Conservation (phyloP, 2,797 vertebrate genomes). For the Parotocinclus haroldoi region DNA sequence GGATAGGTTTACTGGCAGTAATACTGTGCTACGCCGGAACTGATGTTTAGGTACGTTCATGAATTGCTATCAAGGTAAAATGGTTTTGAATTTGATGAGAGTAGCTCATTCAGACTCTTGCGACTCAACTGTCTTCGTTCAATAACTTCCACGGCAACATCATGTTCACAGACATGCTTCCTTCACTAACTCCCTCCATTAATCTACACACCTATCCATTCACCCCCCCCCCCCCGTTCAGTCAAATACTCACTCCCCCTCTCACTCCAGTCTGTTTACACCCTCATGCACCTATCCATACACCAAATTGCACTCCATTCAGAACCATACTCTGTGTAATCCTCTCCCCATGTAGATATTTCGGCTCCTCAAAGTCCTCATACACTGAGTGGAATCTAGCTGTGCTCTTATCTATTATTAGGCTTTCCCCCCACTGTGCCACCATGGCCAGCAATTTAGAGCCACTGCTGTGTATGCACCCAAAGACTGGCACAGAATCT, state of each 20-base stretch:
- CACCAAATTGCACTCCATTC: neutral
- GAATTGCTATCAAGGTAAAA: too few species aligned
- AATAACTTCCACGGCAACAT: too few species aligned
- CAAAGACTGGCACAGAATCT: slow-evolving; percentile 57
- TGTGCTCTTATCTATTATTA: slow-evolving; percentile 58
- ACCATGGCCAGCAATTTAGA: slow-evolving; percentile 50
- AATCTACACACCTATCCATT: too few species aligned
- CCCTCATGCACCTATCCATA: slow-evolving; percentile 11
- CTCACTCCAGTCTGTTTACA: neutral
- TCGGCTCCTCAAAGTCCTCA: slow-evolving; percentile 48
- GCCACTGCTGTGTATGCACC: slow-evolving; percentile 52
- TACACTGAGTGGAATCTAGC: slow-evolving; percentile 58
- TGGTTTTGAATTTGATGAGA: too few species aligned
- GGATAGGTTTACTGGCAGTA: too few species aligned
- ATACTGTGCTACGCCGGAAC: too few species aligned
- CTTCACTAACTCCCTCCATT: too few species aligned
- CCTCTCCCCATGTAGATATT: neutral
- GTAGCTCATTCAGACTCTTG: too few species aligned
- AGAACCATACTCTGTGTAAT: neutral
- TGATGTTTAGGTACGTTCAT: too few species aligned
- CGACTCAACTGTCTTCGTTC: too few species aligned
- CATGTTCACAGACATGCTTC: too few species aligned
- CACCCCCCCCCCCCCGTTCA: too few species aligned
- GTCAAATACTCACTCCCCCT: neutral
- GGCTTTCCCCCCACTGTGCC: slow-evolving; percentile 48